These are phyloP conservation scores for Callionymus lyra DNA, from an alignment of 2,113 vertebrate genomes.

Conservation along the genomic window DNA sequence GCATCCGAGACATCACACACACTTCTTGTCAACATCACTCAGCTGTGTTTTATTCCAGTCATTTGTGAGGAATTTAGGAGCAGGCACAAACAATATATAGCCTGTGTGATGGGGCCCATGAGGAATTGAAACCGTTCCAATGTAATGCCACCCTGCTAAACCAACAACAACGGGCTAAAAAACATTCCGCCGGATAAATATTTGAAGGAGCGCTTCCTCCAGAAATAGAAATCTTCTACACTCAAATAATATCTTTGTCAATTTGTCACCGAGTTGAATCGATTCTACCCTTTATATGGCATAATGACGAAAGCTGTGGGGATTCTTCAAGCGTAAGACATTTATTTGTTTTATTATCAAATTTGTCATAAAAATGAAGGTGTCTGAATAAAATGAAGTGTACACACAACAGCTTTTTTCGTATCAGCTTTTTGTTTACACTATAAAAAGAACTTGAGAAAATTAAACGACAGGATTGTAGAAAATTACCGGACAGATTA, in stretches of 20 bases:
- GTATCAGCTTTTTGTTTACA: too few species aligned
- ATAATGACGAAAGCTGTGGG: too few species aligned
- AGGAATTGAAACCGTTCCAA: conserved; percentile 6
- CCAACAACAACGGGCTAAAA: conserved; percentile 3
- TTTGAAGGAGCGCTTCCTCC: conserved; percentile 1
- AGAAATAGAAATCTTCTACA: conserved; percentile 15
- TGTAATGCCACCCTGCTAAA: conserved; percentile 8
- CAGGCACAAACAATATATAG: conserved; percentile 6
- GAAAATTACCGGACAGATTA: too few species aligned
- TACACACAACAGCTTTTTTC: too few species aligned
- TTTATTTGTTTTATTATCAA: too few species aligned
- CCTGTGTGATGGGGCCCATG: conserved; percentile 4
- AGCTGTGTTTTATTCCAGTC: conserved; percentile 6
- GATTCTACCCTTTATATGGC: conserved; percentile 10
- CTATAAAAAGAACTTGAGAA: too few species aligned
- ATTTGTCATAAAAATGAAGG: too few species aligned
- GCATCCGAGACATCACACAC: background rate
- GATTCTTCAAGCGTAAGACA: too few species aligned
- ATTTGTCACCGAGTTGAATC: conserved; percentile 6
- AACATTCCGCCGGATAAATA: conserved; percentile 1
- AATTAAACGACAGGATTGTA: too few species aligned
- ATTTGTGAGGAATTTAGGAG: conserved; percentile 2
- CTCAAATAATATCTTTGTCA: conserved; percentile 17
- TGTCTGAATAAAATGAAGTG: too few species aligned
- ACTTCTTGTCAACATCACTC: background rate